These are phyloP conservation scores for Tympanoctomys barrerae DNA, from an alignment of 2,797 vertebrate genomes.

Conservation along the genomic window DNA sequence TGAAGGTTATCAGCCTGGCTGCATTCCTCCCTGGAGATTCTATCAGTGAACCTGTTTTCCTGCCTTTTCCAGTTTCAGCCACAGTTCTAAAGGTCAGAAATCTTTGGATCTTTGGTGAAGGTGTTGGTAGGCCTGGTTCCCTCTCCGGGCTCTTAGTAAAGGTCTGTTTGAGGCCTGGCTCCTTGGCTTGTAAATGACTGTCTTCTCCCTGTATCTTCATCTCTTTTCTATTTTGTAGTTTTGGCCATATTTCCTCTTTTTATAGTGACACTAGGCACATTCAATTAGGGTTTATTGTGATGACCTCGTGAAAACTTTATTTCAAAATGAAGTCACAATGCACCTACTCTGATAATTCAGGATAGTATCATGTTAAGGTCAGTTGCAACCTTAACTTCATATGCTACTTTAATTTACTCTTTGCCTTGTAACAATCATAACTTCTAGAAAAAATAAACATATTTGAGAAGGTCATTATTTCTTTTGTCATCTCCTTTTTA, in stretches of 20 bases:
- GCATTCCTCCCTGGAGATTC: background rate
- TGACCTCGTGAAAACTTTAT: background rate
- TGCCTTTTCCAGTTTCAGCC: background rate
- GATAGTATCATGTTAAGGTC: background rate
- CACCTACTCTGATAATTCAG: background rate
- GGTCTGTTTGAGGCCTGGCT: background rate
- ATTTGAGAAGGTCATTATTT: background rate
- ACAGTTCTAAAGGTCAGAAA: background rate
- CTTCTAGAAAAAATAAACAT: background rate
- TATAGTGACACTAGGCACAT: background rate
- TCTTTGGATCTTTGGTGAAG: background rate
- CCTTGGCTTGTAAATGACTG: background rate
- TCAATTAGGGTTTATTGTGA: background rate
- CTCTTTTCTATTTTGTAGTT: background rate
- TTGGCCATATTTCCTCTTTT: background rate
- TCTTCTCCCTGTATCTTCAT: background rate
- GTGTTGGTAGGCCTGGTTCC: background rate
- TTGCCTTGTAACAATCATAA: background rate
- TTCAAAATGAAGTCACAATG: background rate
- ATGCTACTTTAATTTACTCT: background rate
- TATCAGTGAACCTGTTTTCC: fast-evolving
- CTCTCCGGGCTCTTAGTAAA: background rate
- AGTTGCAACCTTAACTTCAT: background rate
- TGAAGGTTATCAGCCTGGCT: background rate
- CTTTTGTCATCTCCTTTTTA: background rate